Evolutionary conservation across 1,140 invertebrate genomes (phyloP), one percentile per base, ranked within the genome.

Genomic region (Agrilus planipennis): DNA sequence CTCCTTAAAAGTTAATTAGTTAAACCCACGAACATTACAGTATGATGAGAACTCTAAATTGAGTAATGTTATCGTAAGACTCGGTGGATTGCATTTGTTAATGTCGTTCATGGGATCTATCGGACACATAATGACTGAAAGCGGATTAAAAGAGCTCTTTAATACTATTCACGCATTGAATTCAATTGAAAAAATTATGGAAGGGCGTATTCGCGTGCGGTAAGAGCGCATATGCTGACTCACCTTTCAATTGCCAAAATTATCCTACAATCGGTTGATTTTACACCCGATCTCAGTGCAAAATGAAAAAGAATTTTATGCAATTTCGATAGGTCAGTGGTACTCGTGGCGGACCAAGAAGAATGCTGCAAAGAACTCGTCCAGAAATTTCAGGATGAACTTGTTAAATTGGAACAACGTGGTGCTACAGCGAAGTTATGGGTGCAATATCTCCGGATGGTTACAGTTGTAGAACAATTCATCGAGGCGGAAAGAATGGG

Each of bases 41-140:
- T n/a, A n/a, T n/a, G n/a, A n/a, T n/a, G n/a, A n/a, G n/a, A n/a
- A n/a, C n/a, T n/a, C n/a, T n/a, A n/a, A n/a, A n/a, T n/a, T n/a
- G n/a, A 25, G n/a, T 7, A 25, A 7, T 7, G 23, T 25, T 25
- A 7, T 25, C n/a, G 6, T 6, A 32, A 7, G 30, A 17, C 14
- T 32, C 10, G 30, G 30, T 32, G 30, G 30, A 32, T 32, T 32
- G 6, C 30, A 32, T 32, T 32, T 32, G 15, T 16, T 32, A 17
- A 32, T 32, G 30, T 32, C 30, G 10, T 32, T 61, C 37, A 16
- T 65, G 29, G 62, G 58, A 32, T 47, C 28, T 30, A 55, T 64
- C 39, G 62, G 59, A n/a, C 34, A 46, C 30, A 50, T 63, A 22
- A 64, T 64, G 61, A 35, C 32, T 28, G 58, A 52, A 7, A 59